These are phyloP conservation scores for Lasioglossum calceatum DNA, from an alignment of 2,888 invertebrate genomes.

Conservation along the genomic window DNA sequence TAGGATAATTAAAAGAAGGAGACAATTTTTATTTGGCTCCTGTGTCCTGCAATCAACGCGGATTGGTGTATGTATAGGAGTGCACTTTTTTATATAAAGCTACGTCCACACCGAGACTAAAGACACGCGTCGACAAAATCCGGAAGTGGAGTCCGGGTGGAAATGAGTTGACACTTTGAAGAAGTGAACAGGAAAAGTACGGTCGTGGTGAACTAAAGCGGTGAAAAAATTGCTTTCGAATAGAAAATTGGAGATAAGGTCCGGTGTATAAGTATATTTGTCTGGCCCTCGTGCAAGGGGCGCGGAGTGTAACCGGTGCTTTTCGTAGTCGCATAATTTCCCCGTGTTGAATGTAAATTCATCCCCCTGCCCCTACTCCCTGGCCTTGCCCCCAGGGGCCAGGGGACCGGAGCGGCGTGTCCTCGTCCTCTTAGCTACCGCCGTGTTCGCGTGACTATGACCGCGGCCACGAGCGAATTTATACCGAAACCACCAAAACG, in stretches of 20 bases:
- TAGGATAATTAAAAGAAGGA: no score
- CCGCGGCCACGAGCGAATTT: slow-evolving; percentile 68
- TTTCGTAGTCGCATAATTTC: slow-evolving; percentile 68
- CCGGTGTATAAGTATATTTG: not conserved
- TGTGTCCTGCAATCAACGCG: no score
- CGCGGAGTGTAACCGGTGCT: slow-evolving; percentile 40
- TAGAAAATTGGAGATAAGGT: not conserved
- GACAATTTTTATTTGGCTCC: no score
- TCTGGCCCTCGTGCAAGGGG: slow-evolving; percentile 5
- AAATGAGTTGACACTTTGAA: no score
- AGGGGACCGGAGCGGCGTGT: slow-evolving; percentile 25
- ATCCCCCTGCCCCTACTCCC: slow-evolving; percentile 21
- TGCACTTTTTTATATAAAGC: no score
- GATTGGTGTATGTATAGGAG: no score
- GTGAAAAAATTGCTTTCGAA: not conserved
- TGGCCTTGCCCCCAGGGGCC: slow-evolving; percentile 10
- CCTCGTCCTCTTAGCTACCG: slow-evolving; percentile 43
- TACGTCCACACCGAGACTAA: no score
- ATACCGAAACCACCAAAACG: slow-evolving; percentile 70
- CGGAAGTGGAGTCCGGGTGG: no score
- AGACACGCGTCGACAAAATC: no score
- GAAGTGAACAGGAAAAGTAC: not conserved
- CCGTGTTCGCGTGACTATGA: slow-evolving; percentile 70
- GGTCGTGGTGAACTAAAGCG: not conserved
- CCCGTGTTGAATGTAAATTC: slow-evolving; percentile 69